These are phyloP conservation scores for Ianthella basta DNA, from an alignment of 37 sponge, comb jelly and placozoan genomes.

Conservation along the genomic window DNA sequence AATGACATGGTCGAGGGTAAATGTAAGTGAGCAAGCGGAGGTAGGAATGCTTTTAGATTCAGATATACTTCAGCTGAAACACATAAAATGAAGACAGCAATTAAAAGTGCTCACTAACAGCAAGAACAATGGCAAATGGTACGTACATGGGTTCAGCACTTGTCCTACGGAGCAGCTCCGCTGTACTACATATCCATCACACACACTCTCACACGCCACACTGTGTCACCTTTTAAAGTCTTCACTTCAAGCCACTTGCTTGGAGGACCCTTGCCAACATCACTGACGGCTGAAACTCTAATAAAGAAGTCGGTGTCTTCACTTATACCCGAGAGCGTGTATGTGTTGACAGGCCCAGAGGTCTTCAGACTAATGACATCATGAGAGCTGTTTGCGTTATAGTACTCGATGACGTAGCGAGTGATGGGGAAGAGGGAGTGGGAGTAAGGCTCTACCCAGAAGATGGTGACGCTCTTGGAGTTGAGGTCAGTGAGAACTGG, in stretches of 20 bases:
- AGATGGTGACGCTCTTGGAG: neutral
- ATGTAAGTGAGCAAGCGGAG: too few relatives aligned
- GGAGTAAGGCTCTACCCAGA: neutral
- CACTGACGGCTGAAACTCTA: neutral
- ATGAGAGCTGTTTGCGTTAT: neutral
- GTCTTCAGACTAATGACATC: too few relatives aligned
- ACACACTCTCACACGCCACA: too few relatives aligned
- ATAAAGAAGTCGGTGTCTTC: neutral
- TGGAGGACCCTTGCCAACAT: neutral
- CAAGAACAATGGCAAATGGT: too few relatives aligned
- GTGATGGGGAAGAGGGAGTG: neutral
- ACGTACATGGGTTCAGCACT: too few relatives aligned
- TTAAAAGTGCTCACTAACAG: too few relatives aligned
- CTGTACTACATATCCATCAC: too few relatives aligned
- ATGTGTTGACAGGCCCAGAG: neutral
- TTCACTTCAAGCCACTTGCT: neutral
- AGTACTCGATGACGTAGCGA: neutral
- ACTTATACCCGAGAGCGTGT: conserved; percentile 5
- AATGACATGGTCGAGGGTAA: too few relatives aligned
- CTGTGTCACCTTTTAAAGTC: neutral
- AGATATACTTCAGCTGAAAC: too few relatives aligned
- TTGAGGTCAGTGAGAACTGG: neutral
- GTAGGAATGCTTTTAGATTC: too few relatives aligned
- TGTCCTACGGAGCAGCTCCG: too few relatives aligned
- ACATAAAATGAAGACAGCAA: too few relatives aligned